Conservation (phyloP, 1,140 invertebrate genomes). For the Platyura marginata region DNA sequence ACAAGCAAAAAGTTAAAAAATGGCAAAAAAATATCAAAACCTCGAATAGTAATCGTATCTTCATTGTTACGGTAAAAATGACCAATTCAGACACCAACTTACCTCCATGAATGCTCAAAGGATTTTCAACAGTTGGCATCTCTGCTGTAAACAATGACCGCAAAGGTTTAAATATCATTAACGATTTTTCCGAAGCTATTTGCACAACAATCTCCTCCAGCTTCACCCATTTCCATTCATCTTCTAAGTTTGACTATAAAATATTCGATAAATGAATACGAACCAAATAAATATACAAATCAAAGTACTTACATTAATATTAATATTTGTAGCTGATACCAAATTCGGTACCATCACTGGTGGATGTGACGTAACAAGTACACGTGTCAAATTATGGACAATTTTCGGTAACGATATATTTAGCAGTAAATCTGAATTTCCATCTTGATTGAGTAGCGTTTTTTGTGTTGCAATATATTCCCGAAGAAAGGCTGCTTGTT, state of each 20-base stretch:
- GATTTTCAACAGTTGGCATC: slow-evolving; percentile 34
- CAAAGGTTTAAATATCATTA: slow-evolving; percentile 61
- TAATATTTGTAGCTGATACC: slow-evolving; percentile 49
- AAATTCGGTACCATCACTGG: slow-evolving; percentile 29
- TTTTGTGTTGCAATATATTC: slow-evolving; percentile 69
- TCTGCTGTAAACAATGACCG: slow-evolving; percentile 50
- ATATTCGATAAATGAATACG: slow-evolving; percentile 7
- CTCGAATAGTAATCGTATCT: too few relatives aligned
- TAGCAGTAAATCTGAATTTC: slow-evolving; percentile 15
- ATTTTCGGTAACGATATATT: slow-evolving; percentile 18
- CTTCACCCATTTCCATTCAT: slow-evolving; percentile 38
- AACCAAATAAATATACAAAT: slow-evolving; percentile 28
- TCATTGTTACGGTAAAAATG: slow-evolving; percentile 2
- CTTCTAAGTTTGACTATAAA: slow-evolving; percentile 15
- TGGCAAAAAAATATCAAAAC: too few relatives aligned
- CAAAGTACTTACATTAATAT: slow-evolving; percentile 42
- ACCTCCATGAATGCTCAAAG: slow-evolving; percentile 52
- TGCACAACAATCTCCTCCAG: slow-evolving; percentile 62
- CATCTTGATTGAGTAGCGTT: slow-evolving; percentile 5
- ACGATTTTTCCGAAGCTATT: slow-evolving; percentile 43
- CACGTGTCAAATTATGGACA: slow-evolving; percentile 17
- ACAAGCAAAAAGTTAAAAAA: too few relatives aligned
- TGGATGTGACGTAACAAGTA: slow-evolving; percentile 20
- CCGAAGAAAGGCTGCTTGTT: slow-evolving; percentile 69
- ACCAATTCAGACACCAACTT: slow-evolving; percentile 8